Evolutionary conservation across 2,113 vertebrate genomes (phyloP).

Genomic region (Neopipo cinnamomea): DNA sequence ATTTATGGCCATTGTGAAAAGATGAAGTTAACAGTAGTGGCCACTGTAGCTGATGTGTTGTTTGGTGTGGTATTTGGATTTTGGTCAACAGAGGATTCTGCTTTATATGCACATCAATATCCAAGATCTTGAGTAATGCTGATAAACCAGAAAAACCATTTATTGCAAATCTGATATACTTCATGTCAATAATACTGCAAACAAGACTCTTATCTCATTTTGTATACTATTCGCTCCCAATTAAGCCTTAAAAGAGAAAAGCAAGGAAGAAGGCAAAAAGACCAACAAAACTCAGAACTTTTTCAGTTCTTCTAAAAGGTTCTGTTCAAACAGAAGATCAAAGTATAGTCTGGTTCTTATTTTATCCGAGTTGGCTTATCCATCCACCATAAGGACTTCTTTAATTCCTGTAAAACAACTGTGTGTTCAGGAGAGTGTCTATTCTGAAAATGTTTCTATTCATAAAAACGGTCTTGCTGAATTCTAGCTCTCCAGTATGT

Average conservation of each 20-base stretch:
- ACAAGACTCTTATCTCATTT: background rate
- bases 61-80: background rate
- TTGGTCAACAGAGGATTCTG: background rate
- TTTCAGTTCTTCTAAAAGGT: slow-evolving; percentile 40
- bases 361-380: slow-evolving; percentile 62
- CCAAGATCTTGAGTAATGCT: background rate
- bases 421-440: slow-evolving; percentile 65
- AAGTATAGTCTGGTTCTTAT: slow-evolving; percentile 64
- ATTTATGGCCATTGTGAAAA: background rate
- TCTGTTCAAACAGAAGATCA: slow-evolving; percentile 55
- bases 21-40: background rate
- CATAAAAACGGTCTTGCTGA: slow-evolving; percentile 62
- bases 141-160: background rate
- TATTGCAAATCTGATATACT: background rate
- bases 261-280: background rate
- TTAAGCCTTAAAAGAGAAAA: background rate
- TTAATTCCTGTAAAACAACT: slow-evolving; percentile 68
- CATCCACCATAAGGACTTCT: slow-evolving; percentile 61
- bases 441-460: slow-evolving; percentile 69
- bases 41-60: background rate
- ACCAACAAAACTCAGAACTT: slow-evolving; percentile 42
- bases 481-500: slow-evolving; percentile 63
- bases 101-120: background rate
- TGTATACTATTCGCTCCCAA: background rate
- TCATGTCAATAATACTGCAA: background rate